A percentile compares a stretch with the other conserved stretches of the same genome.
Conservation (phyloP, 2,888 invertebrate genomes). For the Sminthurides aquaticus region DNA sequence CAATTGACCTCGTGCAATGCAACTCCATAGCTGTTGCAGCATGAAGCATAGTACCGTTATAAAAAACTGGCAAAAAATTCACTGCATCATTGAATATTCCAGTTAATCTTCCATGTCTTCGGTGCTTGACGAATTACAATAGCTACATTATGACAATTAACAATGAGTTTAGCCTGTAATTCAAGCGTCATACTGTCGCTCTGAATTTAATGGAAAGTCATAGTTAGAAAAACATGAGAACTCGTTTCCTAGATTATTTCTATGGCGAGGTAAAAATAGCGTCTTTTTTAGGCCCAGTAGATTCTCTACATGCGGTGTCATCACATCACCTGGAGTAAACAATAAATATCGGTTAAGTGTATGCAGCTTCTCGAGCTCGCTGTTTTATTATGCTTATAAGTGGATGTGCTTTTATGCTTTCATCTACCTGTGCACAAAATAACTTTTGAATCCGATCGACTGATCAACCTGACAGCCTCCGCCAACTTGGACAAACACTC, state of each 20-base stretch:
- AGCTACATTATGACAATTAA: no score
- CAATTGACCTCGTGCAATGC: no score
- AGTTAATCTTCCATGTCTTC: no score
- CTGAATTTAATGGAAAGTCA: constrained; percentile 50
- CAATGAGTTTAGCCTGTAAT: no score
- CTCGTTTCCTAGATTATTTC: constrained; percentile 84
- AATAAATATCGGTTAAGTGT: background rate
- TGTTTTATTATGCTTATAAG: no score
- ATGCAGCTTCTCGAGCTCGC: no score
- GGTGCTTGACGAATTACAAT: no score
- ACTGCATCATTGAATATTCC: no score
- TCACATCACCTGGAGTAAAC: constrained; percentile 59
- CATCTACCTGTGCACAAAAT: constrained; percentile 74
- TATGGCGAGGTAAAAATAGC: constrained; percentile 69
- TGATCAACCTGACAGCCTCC: constrained; percentile 64
- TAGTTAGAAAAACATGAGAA: constrained; percentile 88
- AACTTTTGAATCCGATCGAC: constrained; percentile 59
- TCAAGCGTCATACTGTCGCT: background rate
- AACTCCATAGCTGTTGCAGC: no score
- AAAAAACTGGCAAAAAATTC: no score
- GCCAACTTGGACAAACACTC: constrained; percentile 83
- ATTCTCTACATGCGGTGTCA: constrained; percentile 62
- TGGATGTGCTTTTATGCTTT: background rate
- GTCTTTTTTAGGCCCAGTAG: constrained; percentile 60
- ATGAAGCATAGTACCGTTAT: no score